Base-by-base conservation (phyloP, 2,888 invertebrate genomes). In the Melinopterus prodromus region DNA sequence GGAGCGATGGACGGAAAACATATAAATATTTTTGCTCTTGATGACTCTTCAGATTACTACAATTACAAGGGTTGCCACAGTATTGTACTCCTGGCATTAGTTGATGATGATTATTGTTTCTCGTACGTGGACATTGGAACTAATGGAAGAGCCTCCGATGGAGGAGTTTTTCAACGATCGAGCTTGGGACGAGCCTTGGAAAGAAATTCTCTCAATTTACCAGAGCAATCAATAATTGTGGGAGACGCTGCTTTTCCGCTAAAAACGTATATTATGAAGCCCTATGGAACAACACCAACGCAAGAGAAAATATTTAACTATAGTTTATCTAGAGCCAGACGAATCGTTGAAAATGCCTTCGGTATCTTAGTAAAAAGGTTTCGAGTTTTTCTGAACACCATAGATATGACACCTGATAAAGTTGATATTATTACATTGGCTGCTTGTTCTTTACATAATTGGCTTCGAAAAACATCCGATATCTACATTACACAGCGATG, bases 241-340 rank as follows among this genome's bases (percentile, higher is more conserved):
- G 85, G 84, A 7, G 86, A 86, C 83, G 84, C 84, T 75, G 86
- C 85, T 36, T 87, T 86, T 82, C 81, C 85, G 12, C 70, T 86
- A 38, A 82, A 81, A 76, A 72, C 78, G 9, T 78, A 83, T 76
- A 82, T 86, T 77, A 75, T 84, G 78, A 87, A 86, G 81, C 86
- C 86, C 15, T 86, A 82, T 36, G 69, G 69, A 69, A 75, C 76
- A 35, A 69, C 53, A 26, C 16, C 79, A 71, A 71, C 76, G 15
- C 16, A 74, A 35, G 36, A 75, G 26, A 16, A 69, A 12, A 35
- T 78, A 16, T 78, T 74, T 69, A 78, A 78, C 35, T 74, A 78
- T 72, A 16, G 78, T 15, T 37, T 78, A 16, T 26, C 16, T 16
- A 72, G 78, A 38, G 78, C 74, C 37, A 77, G 79, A 53, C 38